Conservation (phyloP, 2,797 vertebrate genomes). For the Ptychobarbus kaznakovi region DNA sequence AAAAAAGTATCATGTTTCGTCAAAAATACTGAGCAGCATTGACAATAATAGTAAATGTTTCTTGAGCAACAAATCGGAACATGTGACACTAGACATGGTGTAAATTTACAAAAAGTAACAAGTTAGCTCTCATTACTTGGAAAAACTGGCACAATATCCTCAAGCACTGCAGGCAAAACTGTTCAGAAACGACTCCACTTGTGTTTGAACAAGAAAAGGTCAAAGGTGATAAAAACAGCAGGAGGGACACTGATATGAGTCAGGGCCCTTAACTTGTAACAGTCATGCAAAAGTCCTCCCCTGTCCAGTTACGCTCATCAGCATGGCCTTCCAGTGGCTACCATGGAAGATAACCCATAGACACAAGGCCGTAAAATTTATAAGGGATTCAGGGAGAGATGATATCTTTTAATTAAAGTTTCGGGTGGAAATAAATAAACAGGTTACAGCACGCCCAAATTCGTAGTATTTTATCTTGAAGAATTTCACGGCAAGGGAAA, state of each 20-base stretch:
- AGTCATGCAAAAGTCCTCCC: conserved; percentile 38
- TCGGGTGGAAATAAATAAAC: conserved; percentile 65
- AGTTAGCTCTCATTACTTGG: neutral
- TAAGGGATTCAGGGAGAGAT: conserved; percentile 69
- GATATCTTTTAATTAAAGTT: conserved; percentile 81
- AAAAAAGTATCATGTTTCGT: neutral
- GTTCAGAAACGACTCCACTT: neutral
- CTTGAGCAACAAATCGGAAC: neutral
- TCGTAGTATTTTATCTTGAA: conserved; percentile 67
- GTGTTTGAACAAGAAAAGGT: conserved; percentile 3
- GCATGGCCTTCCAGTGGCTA: conserved; percentile 55
- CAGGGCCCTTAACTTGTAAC: conserved; percentile 39
- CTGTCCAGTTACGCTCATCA: conserved; percentile 30
- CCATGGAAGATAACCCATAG: conserved; percentile 72
- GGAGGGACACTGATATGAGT: conserved; percentile 22
- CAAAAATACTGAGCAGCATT: neutral
- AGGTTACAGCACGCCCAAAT: conserved; percentile 56
- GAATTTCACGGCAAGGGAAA: conserved; percentile 67
- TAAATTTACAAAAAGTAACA: neutral
- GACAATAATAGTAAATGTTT: neutral
- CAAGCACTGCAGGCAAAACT: neutral
- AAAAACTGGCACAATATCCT: neutral
- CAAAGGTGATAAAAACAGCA: conserved; percentile 26
- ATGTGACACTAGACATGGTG: too few species aligned
- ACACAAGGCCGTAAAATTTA: conserved; percentile 69